Conservation (phyloP, 2,113 vertebrate genomes). For the cat (Felis catus) region DNA sequence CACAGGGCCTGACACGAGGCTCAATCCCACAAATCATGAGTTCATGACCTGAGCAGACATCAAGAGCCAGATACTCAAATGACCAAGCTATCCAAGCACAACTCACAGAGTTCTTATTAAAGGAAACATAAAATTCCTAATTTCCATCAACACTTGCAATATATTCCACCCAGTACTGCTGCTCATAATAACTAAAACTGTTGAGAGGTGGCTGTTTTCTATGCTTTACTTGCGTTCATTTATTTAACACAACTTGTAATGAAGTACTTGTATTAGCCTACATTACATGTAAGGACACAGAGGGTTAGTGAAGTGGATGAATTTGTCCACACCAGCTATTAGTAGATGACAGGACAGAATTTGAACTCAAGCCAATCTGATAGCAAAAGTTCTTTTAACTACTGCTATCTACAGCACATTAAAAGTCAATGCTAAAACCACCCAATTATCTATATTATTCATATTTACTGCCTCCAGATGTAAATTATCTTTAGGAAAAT, state of each 20-base stretch:
- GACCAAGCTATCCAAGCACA: too few species aligned
- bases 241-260: not conserved
- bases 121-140: not conserved
- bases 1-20: too few species aligned
- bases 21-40: too few species aligned
- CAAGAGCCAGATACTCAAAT: too few species aligned
- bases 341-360: not conserved
- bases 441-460: not conserved
- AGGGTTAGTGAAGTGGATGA: not conserved
- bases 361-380: not conserved
- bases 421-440: not conserved
- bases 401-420: not conserved
- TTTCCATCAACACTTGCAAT: not conserved
- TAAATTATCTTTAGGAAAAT: not conserved
- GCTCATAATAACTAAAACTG: not conserved
- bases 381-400: slow-evolving; percentile 1
- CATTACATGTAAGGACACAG: not conserved
- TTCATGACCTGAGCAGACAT: too few species aligned
- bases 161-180: not conserved
- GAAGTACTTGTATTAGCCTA: not conserved
- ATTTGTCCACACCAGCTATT: not conserved
- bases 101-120: not conserved
- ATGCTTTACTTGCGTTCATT: not conserved
- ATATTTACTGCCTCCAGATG: not conserved
- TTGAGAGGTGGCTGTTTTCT: not conserved